Evolutionary conservation across 2,113 vertebrate genomes (phyloP).

Genomic region (Rhea americana): DNA sequence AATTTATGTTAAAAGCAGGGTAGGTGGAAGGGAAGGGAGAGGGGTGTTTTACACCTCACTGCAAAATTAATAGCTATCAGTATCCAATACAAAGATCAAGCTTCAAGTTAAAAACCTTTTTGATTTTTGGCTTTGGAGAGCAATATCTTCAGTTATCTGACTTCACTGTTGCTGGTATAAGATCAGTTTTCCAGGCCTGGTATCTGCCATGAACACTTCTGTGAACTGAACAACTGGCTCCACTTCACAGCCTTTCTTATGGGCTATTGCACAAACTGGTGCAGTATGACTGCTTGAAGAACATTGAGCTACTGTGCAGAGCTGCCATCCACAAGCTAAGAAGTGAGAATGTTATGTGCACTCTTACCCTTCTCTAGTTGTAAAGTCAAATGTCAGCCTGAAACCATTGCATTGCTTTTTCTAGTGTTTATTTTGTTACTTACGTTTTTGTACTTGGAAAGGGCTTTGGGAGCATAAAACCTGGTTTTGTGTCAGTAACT

Average conservation of each 20-base stretch:
- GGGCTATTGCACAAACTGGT: not conserved
- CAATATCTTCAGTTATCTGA: not conserved
- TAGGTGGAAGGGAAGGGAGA: not conserved
- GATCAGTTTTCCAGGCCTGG: not conserved
- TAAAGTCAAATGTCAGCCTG: not conserved
- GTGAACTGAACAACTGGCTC: not conserved
- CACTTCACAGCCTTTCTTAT: not conserved
- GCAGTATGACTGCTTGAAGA: not conserved
- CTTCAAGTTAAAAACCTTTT: not conserved
- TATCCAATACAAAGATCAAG: not conserved
- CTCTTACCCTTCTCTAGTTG: not conserved
- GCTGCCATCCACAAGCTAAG: not conserved
- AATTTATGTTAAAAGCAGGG: not conserved
- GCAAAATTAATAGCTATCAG: not conserved
- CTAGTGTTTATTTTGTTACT: not conserved
- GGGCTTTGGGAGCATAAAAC: not conserved
- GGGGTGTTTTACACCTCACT: not conserved
- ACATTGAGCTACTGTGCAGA: not conserved
- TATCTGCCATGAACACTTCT: not conserved
- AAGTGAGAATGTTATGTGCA: fast-evolving
- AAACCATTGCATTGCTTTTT: not conserved
- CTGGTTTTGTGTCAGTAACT: not conserved
- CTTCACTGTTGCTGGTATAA: not conserved
- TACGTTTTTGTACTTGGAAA: not conserved
- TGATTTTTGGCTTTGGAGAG: not conserved